These are phyloP conservation scores for Sinodicranocentrus sp. DNA, from an alignment of 2,888 invertebrate species.

Conservation along the genomic window DNA sequence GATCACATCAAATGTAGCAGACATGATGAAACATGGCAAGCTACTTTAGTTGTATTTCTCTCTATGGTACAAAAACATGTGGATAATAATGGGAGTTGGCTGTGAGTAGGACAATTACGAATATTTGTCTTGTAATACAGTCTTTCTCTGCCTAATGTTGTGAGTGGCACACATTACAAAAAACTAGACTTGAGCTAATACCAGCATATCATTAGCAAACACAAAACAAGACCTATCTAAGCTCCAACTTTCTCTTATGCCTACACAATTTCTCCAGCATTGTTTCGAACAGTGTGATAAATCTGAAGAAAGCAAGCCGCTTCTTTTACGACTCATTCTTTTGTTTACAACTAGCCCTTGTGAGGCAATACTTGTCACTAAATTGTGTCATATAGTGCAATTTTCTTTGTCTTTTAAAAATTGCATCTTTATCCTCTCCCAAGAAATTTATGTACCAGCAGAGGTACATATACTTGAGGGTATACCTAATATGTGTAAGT, in stretches of 20 bases:
- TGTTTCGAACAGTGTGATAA: not conserved
- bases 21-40: slow-evolving; percentile 36
- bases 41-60: slow-evolving; percentile 34
- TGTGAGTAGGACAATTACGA: slow-evolving; percentile 42
- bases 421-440: no score
- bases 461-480: no score
- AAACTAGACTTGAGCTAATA: no score
- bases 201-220: no score
- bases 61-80: not conserved
- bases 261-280: not conserved
- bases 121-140: no score
- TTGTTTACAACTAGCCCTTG: not conserved
- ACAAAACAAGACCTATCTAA: not conserved
- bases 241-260: not conserved
- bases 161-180: no score
- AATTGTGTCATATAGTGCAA: not conserved
- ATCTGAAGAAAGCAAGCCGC: not conserved
- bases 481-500: no score
- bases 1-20: slow-evolving; percentile 46
- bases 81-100: slow-evolving; percentile 23
- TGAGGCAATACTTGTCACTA: not conserved
- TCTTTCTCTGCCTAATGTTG: no score
- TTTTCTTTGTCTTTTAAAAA: slow-evolving; percentile 2
- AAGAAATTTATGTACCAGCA: no score
- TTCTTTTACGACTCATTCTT: slow-evolving; percentile 3